Evolutionary conservation across 2,888 invertebrate genomes (phyloP), one percentile per base, ranked within the genome.

Genomic region (Malacosoma neustria): DNA sequence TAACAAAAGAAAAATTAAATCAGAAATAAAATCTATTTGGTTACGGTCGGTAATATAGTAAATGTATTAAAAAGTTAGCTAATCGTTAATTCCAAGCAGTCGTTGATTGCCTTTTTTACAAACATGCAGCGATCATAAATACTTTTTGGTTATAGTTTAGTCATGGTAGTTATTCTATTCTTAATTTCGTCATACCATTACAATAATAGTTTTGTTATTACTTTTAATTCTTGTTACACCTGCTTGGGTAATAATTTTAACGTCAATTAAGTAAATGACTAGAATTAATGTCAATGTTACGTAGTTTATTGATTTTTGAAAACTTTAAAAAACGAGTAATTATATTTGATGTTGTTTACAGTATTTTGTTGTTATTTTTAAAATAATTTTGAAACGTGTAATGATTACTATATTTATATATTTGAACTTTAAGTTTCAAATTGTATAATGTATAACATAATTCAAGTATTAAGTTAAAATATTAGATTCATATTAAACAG

Each of bases 241-340:
- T 22, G 3, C 22, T 22, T 22, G 5, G 22, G 22, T 4, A 4
- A 22, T 9, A 22, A 22, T 22, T 22, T 55, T 3, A 13, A 35
- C 46, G 43, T 22, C 22, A 47, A 34, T 22, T 3, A 22, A 5
- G 22, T 22, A 22, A 22, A 22, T 22, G 6, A 5, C 9, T 22
- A 9, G 5, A 22, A 22, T 4, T 22, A 22, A 22, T 22, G 22
- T 22, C 22, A 22, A 7, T 22, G 2, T 3, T 7, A 22, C 22
- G 9, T 22, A 22, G 9, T 9, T 22, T 22, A 22, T 22, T 22
- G 22, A 22, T 22, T 22, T 22, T 4, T 22, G 6, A 5, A 22
- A 22, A 5, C 9, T 22, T 7, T 22, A 22, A 22, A 22, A 22
- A 22, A 2, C 9, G 9, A 22, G 5, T 22, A 22, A 22, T 22